phyloP scores from a whole-genome alignment of 2,888 invertebrate genomes.

The Ceramica pisi region DNA sequence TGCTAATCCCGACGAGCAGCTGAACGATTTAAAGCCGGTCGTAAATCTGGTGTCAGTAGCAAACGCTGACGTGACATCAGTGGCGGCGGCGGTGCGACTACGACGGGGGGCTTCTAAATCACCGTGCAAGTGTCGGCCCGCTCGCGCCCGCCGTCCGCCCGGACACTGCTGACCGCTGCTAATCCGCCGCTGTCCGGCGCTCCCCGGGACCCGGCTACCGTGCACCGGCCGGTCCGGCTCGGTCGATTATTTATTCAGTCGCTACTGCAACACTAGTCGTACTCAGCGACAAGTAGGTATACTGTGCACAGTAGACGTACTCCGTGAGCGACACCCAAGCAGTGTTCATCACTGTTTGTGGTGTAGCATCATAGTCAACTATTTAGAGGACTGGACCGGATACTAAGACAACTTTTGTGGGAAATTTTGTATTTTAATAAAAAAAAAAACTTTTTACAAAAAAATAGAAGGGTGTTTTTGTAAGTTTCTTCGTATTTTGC shows the following conservation, averaged over 20 bases:
- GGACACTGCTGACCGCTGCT: not conserved
- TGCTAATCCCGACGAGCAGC: not conserved
- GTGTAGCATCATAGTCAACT: not conserved
- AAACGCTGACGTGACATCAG: not conserved
- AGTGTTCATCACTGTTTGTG: no score
- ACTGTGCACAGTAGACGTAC: no score
- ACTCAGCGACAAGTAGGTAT: not conserved
- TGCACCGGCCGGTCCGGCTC: not conserved
- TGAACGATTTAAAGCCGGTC: not conserved
- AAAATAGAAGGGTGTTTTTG: no score
- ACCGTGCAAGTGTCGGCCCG: no score
- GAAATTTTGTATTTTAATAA: no score
- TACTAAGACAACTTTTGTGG: not conserved
- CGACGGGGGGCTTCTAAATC: not conserved
- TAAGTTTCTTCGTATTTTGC: no score
- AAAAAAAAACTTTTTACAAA: no score
- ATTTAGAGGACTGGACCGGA: not conserved
- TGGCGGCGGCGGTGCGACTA: not conserved
- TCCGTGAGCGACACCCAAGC: not conserved
- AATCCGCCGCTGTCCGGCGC: not conserved
- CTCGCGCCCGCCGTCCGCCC: no score
- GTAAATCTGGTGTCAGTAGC: not conserved
- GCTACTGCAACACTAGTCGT: not conserved
- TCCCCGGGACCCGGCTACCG: no score
- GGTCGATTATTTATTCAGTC: slow-evolving; percentile 11